phyloP scores from a whole-genome alignment of 2,888 invertebrate species.

The Thalpophila matura region DNA sequence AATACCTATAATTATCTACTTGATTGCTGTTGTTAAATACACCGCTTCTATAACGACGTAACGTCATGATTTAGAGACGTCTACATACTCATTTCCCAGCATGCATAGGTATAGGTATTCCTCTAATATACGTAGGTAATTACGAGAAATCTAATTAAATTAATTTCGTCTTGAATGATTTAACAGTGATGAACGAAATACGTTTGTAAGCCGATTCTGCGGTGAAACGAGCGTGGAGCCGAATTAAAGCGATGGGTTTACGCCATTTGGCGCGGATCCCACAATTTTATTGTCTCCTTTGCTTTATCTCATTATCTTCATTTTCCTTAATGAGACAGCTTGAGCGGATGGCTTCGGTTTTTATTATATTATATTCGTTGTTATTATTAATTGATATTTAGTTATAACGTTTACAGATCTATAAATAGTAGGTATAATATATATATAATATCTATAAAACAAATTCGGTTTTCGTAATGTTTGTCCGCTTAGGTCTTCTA shows the following conservation, averaged over 20 bases:
- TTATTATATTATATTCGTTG: slow-evolving; percentile 20
- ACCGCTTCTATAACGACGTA: neutral
- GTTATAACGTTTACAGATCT: neutral
- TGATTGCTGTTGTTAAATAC: no score
- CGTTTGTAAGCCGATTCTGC: slow-evolving; percentile 45
- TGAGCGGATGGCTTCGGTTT: slow-evolving; percentile 19
- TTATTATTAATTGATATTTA: slow-evolving; percentile 3
- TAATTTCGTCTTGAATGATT: slow-evolving; percentile 51
- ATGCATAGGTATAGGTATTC: slow-evolving; percentile 32
- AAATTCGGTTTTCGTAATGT: no score
- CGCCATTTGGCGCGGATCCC: slow-evolving; percentile 47
- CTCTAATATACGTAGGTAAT: slow-evolving; percentile 25
- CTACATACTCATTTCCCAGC: slow-evolving; percentile 6
- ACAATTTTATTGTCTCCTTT: slow-evolving; percentile 60
- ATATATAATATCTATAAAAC: no score
- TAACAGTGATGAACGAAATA: slow-evolving; percentile 53
- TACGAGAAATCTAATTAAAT: slow-evolving; percentile 53
- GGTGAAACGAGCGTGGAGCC: slow-evolving; percentile 35
- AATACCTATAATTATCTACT: neutral
- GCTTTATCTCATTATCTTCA: slow-evolving; percentile 53
- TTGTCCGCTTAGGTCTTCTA: no score
- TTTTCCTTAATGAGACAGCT: slow-evolving; percentile 54
- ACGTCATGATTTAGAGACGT: neutral
- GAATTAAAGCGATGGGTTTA: slow-evolving; percentile 56
- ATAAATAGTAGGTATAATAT: no score